A percentile compares a stretch with the other conserved stretches of the same genome.
These are phyloP conservation scores for Vanessa tameamea DNA, from an alignment of 1,140 invertebrate species.

Conservation along the genomic window DNA sequence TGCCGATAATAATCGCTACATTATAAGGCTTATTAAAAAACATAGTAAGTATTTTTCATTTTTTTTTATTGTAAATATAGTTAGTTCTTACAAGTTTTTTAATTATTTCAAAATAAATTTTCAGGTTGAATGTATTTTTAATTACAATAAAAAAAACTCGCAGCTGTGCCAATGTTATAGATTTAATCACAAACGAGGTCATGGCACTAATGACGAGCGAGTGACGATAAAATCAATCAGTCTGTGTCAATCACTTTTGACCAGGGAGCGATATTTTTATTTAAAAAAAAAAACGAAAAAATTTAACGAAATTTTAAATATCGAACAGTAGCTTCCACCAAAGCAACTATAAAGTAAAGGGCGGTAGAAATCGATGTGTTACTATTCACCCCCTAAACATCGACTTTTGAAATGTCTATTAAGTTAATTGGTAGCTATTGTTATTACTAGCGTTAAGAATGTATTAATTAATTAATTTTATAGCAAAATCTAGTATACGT, in stretches of 20 bases:
- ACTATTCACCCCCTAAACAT: too few species aligned
- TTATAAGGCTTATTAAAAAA: too few species aligned
- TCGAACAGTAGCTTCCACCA: not conserved
- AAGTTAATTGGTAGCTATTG: too few species aligned
- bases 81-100: not conserved
- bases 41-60: too few species aligned
- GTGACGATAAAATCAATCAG: constrained; percentile 42
- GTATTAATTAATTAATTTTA: too few species aligned
- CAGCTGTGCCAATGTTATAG: constrained; percentile 15
- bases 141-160: constrained; percentile 12
- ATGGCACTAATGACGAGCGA: constrained; percentile 33
- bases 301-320: not conserved
- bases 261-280: constrained; percentile 31
- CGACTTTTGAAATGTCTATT: too few species aligned
- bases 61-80: too few species aligned
- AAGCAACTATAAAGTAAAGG: too few species aligned
- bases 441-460: too few species aligned
- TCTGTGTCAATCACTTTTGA: constrained; percentile 38
- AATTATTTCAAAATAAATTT: not conserved
- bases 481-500: too few species aligned
- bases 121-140: not conserved
- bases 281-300: constrained; percentile 18
- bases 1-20: too few species aligned
- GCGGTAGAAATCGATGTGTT: too few species aligned
- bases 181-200: constrained; percentile 38